Evolutionary conservation across 2,888 invertebrate genomes (phyloP), one percentile per base, ranked within the genome.

Genomic region (Eulithis prunata): DNA sequence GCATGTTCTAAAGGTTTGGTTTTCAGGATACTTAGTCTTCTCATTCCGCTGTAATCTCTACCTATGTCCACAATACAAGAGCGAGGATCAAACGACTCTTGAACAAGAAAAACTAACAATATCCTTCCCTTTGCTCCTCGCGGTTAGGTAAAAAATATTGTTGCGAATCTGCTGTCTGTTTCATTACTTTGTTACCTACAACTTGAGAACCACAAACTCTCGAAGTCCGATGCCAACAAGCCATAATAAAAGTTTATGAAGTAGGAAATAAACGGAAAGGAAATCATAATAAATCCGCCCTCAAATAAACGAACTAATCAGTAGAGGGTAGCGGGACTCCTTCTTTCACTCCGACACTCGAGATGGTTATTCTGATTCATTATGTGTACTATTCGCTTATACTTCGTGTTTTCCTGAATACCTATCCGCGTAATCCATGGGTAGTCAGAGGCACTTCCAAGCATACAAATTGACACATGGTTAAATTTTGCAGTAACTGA

Each of bases 291-390:
- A 90, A 91, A 90, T 90, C 82, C 85, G 70, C 83, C 84, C 83
- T 73, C 82, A 75, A 87, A 87, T 88, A 89, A 90, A 89, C 84
- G 90, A 88, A 88, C 88, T 92, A 91, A 92, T 91, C 90, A 91
- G 86, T 74, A 80, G 74, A 74, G 77, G 78, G 78, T 54, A 58
- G 32, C 51, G 8, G 28, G 21, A 21, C 21, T 21, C 1, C 13
- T 41, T 58, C 46, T 57, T 10, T 52, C 62, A 57, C 62, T 62
- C 12, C 56, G 4, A 56, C 21, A 47, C 36, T 32, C 32, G 32
- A 32, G 32, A 3, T 32, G 11, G 14, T 10, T 62, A 21, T 21
- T 21, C 21, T 21, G 21, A 21, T n/a, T n/a, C 38, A 13, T 55
- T 41, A 32, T 32, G 21, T 43, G 43, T 6, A 36, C 2, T 6